Base-by-base conservation (phyloP, 1,140 invertebrate species). In the Drosophila sp. region DNA sequence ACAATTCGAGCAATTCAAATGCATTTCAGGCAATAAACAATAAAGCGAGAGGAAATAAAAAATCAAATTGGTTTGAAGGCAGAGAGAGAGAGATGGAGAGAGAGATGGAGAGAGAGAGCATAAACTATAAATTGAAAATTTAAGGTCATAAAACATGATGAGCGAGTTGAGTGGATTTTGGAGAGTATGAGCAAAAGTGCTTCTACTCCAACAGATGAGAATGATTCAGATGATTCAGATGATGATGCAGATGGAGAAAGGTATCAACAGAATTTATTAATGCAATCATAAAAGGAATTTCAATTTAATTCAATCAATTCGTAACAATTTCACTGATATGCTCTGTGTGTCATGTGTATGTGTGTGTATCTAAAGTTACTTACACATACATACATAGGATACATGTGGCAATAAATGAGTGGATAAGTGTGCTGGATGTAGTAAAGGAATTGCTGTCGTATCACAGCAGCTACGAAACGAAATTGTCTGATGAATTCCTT, bases 231-330 rank as follows among this genome's bases (percentile, higher is more conserved):
- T 47, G 44, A 47, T 47, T 1, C 8, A 8, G 44, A 47, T 47
- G 44, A 47, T 50, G 44, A 10, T 44, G 41, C 17, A 61, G 61
- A 29, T 55, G n/a, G 10, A 10, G 47, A 57, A 61, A n/a, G 44
- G 57, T 57, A 57, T 60, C 64, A 60, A 35, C 68, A 41, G 76
- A 71, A 72, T 85, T 87, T 78, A 82, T 86, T 75, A 86, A 87
- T 87, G 79, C 76, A 83, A 83, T 87, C 79, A 70, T 62, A 76
- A 87, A 74, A 84, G 84, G 89, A 89, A 89, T 80, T 80, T 56
- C 77, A 79, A 89, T 84, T 89, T 89, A 89, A 89, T 89, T 84
- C 85, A 80, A 89, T 89, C 85, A 79, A 84, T 90, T 78, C 63
- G 66, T 50, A 50, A 50, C 44, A 50, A 25, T 72, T 33, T 66